These are phyloP conservation scores for Chionis minor DNA, from an alignment of 2,113 vertebrate genomes.

Conservation along the genomic window DNA sequence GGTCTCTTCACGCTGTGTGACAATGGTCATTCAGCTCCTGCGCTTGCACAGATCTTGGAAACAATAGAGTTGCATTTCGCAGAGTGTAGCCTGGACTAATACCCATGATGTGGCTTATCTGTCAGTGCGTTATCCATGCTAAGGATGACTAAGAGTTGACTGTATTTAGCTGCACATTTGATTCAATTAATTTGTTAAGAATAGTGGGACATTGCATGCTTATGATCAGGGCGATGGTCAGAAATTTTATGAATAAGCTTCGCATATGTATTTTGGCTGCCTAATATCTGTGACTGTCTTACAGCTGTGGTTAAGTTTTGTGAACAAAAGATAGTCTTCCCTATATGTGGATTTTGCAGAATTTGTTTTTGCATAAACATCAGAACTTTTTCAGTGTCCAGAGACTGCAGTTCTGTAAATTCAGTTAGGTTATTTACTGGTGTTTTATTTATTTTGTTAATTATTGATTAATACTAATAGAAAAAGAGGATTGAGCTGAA, in stretches of 20 bases:
- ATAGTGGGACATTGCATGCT: background rate
- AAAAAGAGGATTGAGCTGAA: background rate
- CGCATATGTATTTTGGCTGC: background rate
- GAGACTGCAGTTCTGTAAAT: background rate
- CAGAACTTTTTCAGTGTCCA: background rate
- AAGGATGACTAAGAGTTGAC: background rate
- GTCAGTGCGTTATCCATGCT: accelerated
- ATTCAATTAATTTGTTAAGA: background rate
- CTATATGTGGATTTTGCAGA: background rate
- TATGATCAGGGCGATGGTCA: background rate
- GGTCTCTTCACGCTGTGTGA: background rate
- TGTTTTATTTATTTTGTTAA: background rate
- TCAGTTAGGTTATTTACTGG: background rate
- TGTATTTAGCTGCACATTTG: background rate
- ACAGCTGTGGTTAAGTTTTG: background rate
- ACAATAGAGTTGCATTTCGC: background rate
- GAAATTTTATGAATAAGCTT: background rate
- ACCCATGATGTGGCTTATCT: background rate
- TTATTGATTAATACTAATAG: background rate
- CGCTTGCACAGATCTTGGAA: background rate
- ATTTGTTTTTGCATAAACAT: background rate
- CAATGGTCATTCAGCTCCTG: background rate
- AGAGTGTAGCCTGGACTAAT: background rate
- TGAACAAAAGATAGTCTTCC: background rate
- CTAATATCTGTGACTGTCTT: background rate